These are phyloP conservation scores for Periphyllus acericola DNA, from an alignment of 2,888 invertebrate genomes.

Conservation along the genomic window DNA sequence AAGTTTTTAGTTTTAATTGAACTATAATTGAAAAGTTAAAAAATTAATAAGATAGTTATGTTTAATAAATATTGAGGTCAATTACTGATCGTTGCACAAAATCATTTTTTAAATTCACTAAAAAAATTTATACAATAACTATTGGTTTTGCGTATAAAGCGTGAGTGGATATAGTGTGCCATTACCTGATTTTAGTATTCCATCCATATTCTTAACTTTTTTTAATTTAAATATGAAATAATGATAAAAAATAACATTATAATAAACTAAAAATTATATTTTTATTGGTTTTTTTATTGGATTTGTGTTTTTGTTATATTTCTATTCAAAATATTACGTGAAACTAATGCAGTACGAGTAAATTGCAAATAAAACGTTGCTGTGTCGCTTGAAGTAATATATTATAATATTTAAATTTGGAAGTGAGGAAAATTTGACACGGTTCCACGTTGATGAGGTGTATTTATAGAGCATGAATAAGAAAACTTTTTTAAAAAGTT, in stretches of 20 bases:
- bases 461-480: background rate
- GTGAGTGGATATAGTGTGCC: background rate
- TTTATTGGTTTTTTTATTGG: background rate
- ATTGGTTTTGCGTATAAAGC: too few species aligned
- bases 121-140: too few species aligned
- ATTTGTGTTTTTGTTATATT: background rate
- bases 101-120: background rate
- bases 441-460: too few species aligned
- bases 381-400: background rate
- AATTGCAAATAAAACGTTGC: background rate
- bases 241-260: background rate
- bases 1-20: too few species aligned
- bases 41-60: too few species aligned
- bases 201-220: background rate
- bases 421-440: background rate
- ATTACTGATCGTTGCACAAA: too few species aligned
- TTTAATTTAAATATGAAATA: background rate
- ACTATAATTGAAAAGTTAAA: too few species aligned
- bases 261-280: background rate
- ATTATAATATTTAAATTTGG: background rate
- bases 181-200: background rate
- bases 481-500: background rate
- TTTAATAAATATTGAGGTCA: too few species aligned
- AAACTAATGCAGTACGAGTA: background rate
- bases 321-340: background rate